Evolutionary conservation across 2,797 vertebrate species (phyloP), one percentile per base, ranked within the genome.

Genomic region (Fistularia commersonii): DNA sequence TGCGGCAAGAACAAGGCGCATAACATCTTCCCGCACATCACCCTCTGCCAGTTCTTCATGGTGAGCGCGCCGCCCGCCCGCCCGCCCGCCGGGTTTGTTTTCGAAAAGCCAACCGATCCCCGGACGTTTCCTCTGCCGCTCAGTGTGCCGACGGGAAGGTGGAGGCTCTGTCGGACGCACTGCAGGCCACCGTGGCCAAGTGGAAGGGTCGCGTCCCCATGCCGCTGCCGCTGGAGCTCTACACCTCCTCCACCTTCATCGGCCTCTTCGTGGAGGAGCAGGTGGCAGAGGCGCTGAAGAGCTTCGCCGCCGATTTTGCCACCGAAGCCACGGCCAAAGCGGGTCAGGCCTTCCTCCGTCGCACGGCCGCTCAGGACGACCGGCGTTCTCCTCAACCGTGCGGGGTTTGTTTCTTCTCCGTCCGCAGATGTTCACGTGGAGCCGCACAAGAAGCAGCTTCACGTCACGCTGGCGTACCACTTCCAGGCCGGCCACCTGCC

Each of bases 11-110:
- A 99, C 85, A 99, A 98, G 71, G 97, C 97, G 0, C 97, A 99
- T 87, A 98, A 99, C 87, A 99, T 99, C 81, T 99, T 99, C 84
- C 97, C 97, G 7, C 97, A 99, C 80, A 92, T 99, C 83, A 99
- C 97, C 8, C 96, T 99, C 48, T 99, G 97, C 90, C 97, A 99
- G 89, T 99, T 99, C 89, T 99, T 99, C 53, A 96, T 99, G 95
- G 97, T 86, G 49, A 74, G 79, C 67, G 32, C 58, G 32, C 15
- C 6, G 37, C 11, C n/a, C 11, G 1, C 7, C 7, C 15, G 32
- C 36, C 5, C 5, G 3, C 35, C 7, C 32, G 11, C 45, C 23
- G 8, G 0, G n/a, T 41, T 41, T 41, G 11, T 39, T 12, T 39
- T 39, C 6, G 11, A 9, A 39, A n/a, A 11, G 1, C 38, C 15